Conservation (phyloP, 1,140 invertebrate species). For the Drosophila kohkoa region DNA sequence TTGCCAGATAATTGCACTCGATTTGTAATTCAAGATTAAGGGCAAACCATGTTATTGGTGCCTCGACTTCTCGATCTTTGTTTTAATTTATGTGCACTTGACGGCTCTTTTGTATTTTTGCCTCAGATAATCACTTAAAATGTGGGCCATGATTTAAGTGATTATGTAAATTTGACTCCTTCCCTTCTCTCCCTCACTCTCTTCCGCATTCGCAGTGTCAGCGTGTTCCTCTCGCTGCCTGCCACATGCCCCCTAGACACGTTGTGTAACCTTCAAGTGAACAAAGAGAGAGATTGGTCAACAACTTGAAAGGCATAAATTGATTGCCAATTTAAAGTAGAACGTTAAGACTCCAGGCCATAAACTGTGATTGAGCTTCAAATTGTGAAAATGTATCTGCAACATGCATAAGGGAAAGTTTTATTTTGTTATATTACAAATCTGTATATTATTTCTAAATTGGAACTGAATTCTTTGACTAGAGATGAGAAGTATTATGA, state of each 20-base stretch:
- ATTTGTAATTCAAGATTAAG: constrained; percentile 84
- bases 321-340: constrained; percentile 37
- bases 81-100: constrained; percentile 75
- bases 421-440: no score
- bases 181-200: background rate
- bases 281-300: constrained; percentile 29
- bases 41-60: constrained; percentile 37
- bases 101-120: constrained; percentile 37
- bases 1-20: constrained; percentile 79
- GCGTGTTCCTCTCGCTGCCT: background rate
- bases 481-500: no score
- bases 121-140: constrained; percentile 74
- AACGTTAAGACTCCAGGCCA: constrained; percentile 15
- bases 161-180: constrained; percentile 72
- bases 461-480: no score
- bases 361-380: background rate
- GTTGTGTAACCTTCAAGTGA: constrained; percentile 59
- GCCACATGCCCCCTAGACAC: constrained; percentile 16
- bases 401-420: no score
- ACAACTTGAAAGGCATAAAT: constrained; percentile 27
- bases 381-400: background rate
- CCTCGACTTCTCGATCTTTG: constrained; percentile 60
- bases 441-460: no score
- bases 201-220: no score
- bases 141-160: constrained; percentile 81